phyloP scores from a whole-genome alignment of 2,113 vertebrate species.

The Azemiops feae region DNA sequence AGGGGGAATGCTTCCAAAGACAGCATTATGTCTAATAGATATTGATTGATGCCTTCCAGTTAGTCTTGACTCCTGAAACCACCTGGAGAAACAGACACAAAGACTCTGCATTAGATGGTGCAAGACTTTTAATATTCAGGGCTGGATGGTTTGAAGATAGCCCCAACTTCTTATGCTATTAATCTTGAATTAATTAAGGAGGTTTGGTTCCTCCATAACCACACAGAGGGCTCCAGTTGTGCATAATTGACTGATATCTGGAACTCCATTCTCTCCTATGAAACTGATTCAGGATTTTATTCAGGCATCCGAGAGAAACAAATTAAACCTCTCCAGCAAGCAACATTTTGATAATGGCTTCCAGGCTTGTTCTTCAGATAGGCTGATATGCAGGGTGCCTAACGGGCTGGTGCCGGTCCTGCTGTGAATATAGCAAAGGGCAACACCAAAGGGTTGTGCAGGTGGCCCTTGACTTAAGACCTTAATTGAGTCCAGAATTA shows the following conservation, averaged over 20 bases:
- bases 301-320: neutral
- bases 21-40: neutral
- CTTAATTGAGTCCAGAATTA: no score
- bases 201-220: neutral
- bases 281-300: slow-evolving; percentile 14
- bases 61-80: neutral
- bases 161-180: neutral
- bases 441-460: neutral
- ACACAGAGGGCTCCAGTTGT: neutral
- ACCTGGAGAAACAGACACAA: neutral
- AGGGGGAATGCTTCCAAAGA: neutral
- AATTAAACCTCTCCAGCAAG: accelerated
- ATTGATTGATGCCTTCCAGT: neutral
- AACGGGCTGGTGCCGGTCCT: neutral
- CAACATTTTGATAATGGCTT: slow-evolving; percentile 46
- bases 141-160: neutral
- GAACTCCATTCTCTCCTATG: slow-evolving; percentile 6
- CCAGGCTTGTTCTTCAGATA: neutral
- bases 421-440: neutral
- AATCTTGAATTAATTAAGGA: slow-evolving; percentile 34
- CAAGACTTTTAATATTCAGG: accelerated
- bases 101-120: neutral
- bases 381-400: neutral
- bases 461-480: no score
- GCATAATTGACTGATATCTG: neutral